Conservation (phyloP, 2,888 invertebrate genomes). For the Thymelicus lineola region DNA sequence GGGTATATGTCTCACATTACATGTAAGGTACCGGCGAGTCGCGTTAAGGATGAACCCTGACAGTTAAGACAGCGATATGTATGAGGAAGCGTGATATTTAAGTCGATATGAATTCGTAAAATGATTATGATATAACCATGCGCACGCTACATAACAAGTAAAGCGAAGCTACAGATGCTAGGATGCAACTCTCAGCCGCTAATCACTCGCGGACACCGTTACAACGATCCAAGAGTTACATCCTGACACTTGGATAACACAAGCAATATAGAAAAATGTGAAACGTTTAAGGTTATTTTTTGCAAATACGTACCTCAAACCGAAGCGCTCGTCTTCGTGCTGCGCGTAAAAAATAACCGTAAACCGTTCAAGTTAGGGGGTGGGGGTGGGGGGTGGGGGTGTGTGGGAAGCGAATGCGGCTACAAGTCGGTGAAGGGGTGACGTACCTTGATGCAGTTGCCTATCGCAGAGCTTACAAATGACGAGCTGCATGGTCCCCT, state of each 20-base stretch:
- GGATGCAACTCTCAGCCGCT: conserved; percentile 34
- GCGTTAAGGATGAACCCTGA: conserved; percentile 21
- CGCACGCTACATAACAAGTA: conserved; percentile 43
- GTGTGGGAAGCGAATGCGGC: conserved; percentile 42
- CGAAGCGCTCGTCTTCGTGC: not conserved
- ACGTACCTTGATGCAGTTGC: conserved; percentile 85
- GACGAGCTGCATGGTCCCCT: conserved; percentile 88
- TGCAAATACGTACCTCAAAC: not conserved
- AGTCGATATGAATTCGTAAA: conserved; percentile 32
- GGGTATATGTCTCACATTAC: conserved; percentile 19
- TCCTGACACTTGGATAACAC: conserved; percentile 38
- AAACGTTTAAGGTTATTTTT: conserved; percentile 27
- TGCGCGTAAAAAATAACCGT: not conserved
- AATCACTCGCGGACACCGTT: not conserved
- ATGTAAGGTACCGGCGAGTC: conserved; percentile 22
- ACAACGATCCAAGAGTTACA: conserved; percentile 10
- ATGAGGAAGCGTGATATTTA: conserved; percentile 37
- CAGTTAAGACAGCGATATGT: conserved; percentile 37
- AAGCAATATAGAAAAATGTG: conserved; percentile 42
- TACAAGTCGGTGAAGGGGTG: conserved; percentile 51
- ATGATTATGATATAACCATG: conserved; percentile 44
- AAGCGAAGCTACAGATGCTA: conserved; percentile 45
- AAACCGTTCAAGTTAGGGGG: conserved; percentile 13
- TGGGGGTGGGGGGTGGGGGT: not conserved
- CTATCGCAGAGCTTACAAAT: conserved; percentile 85